Percentiles rank a stretch among this genome's conserved stretches.
Evolutionary conservation across 2,797 vertebrate species (phyloP).

Genomic region (Picus viridis): DNA sequence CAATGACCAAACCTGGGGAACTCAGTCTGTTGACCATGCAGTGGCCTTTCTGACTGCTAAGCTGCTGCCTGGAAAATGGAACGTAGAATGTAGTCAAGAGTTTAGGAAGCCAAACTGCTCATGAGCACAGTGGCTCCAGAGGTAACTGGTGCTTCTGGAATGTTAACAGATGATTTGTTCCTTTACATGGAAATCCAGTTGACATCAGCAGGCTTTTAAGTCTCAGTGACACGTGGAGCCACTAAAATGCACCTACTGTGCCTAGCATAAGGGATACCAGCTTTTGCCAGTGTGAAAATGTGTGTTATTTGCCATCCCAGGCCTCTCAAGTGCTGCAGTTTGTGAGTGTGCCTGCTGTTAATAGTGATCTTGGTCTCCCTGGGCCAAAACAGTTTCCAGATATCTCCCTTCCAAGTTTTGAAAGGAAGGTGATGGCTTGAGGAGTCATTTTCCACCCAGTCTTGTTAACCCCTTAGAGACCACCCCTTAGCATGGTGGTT

Average conservation of each 20-base stretch:
- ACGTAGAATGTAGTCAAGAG: not conserved
- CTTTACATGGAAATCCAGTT: not conserved
- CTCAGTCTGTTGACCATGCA: not conserved
- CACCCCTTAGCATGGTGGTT: not conserved
- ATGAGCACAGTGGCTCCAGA: slow-evolving; percentile 32
- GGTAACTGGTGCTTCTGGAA: slow-evolving; percentile 20
- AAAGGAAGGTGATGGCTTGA: not conserved
- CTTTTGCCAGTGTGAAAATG: slow-evolving; percentile 2
- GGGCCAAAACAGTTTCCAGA: not conserved
- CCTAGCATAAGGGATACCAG: not conserved
- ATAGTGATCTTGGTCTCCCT: not conserved
- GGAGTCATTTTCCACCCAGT: not conserved
- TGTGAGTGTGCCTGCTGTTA: not conserved
- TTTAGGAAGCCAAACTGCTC: slow-evolving; percentile 38
- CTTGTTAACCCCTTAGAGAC: not conserved
- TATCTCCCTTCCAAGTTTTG: not conserved
- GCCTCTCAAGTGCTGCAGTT: not conserved
- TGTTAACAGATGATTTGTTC: slow-evolving; percentile 22
- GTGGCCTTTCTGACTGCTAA: not conserved
- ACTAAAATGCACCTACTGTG: not conserved
- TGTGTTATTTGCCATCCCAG: slow-evolving; percentile 11
- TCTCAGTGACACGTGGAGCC: not conserved
- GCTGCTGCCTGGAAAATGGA: not conserved
- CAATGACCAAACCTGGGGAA: not conserved
- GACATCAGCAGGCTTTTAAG: not conserved